Evolutionary conservation across 2,888 invertebrate genomes (phyloP).

Genomic region (Oeneis ivallda): DNA sequence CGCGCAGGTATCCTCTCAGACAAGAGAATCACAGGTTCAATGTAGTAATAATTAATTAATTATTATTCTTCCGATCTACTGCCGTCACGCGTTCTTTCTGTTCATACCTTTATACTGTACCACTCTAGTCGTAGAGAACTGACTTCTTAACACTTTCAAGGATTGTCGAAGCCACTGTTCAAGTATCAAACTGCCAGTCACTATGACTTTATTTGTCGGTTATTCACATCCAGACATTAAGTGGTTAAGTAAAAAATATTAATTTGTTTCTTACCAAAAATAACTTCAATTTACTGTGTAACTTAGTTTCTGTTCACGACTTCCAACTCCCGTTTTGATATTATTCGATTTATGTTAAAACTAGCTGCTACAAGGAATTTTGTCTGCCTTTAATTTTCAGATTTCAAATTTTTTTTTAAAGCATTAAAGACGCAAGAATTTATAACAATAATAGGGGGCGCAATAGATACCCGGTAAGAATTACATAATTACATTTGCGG

Average conservation of each 20-base stretch:
- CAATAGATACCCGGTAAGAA: too few species aligned
- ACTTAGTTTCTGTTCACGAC: not conserved
- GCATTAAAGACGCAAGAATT: too few species aligned
- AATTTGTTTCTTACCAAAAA: not conserved
- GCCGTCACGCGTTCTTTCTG: not conserved
- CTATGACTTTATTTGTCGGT: conserved; percentile 27
- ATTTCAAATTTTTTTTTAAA: not conserved
- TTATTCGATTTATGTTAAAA: too few species aligned
- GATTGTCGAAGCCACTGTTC: conserved; percentile 14
- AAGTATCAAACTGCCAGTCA: conserved; percentile 24
- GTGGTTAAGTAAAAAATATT: conserved; percentile 15
- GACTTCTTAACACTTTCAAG: conserved; percentile 18
- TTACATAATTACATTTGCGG: too few species aligned
- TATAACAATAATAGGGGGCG: too few species aligned
- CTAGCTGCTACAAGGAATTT: too few species aligned
- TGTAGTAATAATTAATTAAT: too few species aligned
- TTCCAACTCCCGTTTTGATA: not conserved
- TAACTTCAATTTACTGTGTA: not conserved
- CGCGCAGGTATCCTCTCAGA: too few species aligned
- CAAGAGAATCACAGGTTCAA: too few species aligned
- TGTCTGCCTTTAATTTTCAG: too few species aligned
- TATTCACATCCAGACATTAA: conserved; percentile 23
- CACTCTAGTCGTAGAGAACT: not conserved
- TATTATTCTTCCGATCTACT: not conserved
- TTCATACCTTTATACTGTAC: not conserved